A percentile compares a stretch with the other conserved stretches of the same genome.
phyloP scores from a whole-genome alignment of 2,888 invertebrate species.

The Drosophila demipolita region DNA sequence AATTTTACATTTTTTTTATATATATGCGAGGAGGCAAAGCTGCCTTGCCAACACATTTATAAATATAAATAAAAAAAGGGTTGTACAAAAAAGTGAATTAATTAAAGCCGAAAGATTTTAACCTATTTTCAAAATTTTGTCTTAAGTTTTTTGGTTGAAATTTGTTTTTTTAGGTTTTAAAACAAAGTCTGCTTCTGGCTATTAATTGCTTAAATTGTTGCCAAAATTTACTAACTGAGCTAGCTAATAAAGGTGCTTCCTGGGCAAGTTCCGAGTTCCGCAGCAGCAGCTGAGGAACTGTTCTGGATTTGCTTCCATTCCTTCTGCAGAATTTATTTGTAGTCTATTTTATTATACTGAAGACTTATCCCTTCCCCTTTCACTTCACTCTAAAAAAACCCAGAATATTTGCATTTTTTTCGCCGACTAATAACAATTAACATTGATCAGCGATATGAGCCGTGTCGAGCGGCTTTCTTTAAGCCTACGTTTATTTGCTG shows the following conservation, averaged over 20 bases:
- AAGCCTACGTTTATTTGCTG: slow-evolving; percentile 25
- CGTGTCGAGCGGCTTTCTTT: slow-evolving; percentile 15
- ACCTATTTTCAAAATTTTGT: not conserved
- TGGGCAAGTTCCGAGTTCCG: not conserved
- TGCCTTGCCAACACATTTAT: not conserved
- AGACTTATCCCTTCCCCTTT: not conserved
- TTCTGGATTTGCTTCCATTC: accelerated
- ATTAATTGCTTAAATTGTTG: not conserved
- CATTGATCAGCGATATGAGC: slow-evolving; percentile 42
- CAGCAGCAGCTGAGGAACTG: not conserved
- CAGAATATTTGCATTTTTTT: not conserved
- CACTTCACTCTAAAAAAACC: not conserved
- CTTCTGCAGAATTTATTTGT: not conserved
- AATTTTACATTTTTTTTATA: not conserved
- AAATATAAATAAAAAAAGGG: not conserved
- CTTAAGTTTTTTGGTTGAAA: not conserved
- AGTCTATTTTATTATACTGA: not conserved
- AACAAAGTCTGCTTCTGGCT: not conserved
- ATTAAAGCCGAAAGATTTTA: no score
- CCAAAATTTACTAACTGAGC: not conserved
- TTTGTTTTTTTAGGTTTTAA: not conserved
- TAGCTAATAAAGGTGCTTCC: not conserved
- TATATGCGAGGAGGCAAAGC: no score
- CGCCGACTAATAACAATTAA: slow-evolving; percentile 44
- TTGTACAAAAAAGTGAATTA: not conserved